Evolutionary conservation across 2,888 invertebrate genomes (phyloP).

Genomic region (Teinopalpus imperialis): DNA sequence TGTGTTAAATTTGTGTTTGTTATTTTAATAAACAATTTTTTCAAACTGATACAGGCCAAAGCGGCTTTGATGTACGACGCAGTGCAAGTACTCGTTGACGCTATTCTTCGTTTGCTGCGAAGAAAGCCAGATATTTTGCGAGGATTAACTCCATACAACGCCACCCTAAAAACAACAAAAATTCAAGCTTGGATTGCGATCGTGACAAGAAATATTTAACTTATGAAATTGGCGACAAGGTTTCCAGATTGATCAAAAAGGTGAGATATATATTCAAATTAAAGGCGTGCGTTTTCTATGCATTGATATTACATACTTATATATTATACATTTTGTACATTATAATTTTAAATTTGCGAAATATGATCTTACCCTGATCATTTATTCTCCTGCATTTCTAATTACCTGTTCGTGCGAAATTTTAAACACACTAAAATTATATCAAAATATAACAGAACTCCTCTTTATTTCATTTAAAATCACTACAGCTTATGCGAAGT

Average conservation of each 20-base stretch:
- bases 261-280: slow-evolving; percentile 65
- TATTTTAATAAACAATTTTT: neutral
- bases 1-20: too few relatives aligned
- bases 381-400: too few relatives aligned
- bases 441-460: too few relatives aligned
- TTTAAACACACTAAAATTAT: too few relatives aligned
- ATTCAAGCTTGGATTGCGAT: slow-evolving; percentile 92
- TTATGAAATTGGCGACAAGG: slow-evolving; percentile 94
- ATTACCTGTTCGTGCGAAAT: too few relatives aligned
- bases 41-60: slow-evolving; percentile 89
- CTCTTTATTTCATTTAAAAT: neutral
- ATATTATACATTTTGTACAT: too few relatives aligned
- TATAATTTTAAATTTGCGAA: too few relatives aligned
- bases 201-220: slow-evolving; percentile 88
- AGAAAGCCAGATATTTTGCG: slow-evolving; percentile 91
- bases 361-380: too few relatives aligned
- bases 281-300: neutral
- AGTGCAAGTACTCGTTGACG: slow-evolving; percentile 92
- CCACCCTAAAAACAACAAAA: slow-evolving; percentile 83
- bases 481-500: slow-evolving; percentile 53
- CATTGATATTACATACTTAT: too few relatives aligned
- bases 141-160: slow-evolving; percentile 71
- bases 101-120: slow-evolving; percentile 90
- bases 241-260: slow-evolving; percentile 90
- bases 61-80: slow-evolving; percentile 97